Evolutionary conservation across 1,140 invertebrate genomes (phyloP), one percentile per base, ranked within the genome.

Genomic region (Aphelinus certus): DNA sequence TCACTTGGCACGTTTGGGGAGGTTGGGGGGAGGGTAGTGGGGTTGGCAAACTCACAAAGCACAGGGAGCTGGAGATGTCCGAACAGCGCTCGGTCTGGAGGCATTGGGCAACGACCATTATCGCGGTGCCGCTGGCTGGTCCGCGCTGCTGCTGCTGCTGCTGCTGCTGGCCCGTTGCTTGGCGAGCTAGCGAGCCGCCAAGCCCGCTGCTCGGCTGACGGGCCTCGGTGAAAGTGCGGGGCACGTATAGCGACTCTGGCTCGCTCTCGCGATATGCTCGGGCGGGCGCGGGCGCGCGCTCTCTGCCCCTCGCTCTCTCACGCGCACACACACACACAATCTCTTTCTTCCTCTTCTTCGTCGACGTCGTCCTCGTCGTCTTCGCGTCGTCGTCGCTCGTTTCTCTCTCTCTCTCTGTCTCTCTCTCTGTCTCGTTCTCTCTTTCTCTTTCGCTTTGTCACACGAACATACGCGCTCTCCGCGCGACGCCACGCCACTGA

Each of bases 21-120:
- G 26, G 26, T 26, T 26, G 26, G 26, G 26, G 26, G 26, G 26
- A 26, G 26, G 26, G 26, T 26, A 26, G 26, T 26, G 26, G 51
- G 4, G 51, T 53, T 4, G 51, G 9, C 4, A 46, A 71, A 76
- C 74, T 76, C 74, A 76, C 74, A 71, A 70, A 71, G 64, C 63
- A 76, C 69, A 62, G 7, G 47, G 68, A 71, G 56, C 69, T 71
- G 26, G 75, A 76, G 64, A 67, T 71, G 3, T 71, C 63, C 75
- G 75, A 71, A 76, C 75, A 76, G 62, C 75, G 75, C 63, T 76
- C 69, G 75, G 75, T 76, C 57, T 76, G 75, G 62, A 76, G 75
- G 69, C 75, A 76, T 76, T 76, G 75, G 53, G 75, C 75, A 76
- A 76, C 75, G 69, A 76, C 75, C 75, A 76, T 76, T 72, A 67